These are phyloP conservation scores for Dufourea novaeangliae DNA, from an alignment of 1,140 invertebrate genomes.

Conservation along the genomic window DNA sequence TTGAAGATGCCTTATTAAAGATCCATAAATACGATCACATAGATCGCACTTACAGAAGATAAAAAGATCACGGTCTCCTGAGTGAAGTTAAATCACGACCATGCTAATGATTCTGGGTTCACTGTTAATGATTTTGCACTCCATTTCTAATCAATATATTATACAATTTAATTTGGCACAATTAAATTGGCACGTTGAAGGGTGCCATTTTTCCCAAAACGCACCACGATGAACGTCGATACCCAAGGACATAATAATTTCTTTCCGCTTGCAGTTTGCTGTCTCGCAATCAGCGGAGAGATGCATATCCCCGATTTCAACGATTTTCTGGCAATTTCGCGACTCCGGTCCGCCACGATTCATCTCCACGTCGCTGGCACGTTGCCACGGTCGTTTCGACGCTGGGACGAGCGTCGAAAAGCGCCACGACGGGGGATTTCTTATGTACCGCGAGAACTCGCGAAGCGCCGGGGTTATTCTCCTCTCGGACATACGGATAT, in stretches of 20 bases:
- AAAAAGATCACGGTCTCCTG: too few species aligned
- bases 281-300: background rate
- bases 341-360: slow-evolving; percentile 45
- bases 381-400: slow-evolving; percentile 42
- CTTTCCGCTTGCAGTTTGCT: too few species aligned
- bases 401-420: slow-evolving; percentile 32
- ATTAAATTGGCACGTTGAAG: too few species aligned
- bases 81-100: too few species aligned
- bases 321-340: slow-evolving; percentile 42
- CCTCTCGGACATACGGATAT: slow-evolving; percentile 52
- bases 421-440: slow-evolving; percentile 39
- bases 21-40: too few species aligned
- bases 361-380: slow-evolving; percentile 48
- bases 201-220: too few species aligned
- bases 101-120: too few species aligned
- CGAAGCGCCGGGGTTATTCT: slow-evolving; percentile 63
- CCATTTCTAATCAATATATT: too few species aligned
- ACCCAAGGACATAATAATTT: background rate
- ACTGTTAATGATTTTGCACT: too few species aligned
- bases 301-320: slow-evolving; percentile 1
- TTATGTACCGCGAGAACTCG: slow-evolving; percentile 66
- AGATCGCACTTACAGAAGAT: too few species aligned
- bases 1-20: too few species aligned
- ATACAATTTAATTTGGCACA: too few species aligned
- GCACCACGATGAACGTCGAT: background rate